phyloP scores from a whole-genome alignment of 2,888 invertebrate genomes.

The Camptogramma bilineatum region DNA sequence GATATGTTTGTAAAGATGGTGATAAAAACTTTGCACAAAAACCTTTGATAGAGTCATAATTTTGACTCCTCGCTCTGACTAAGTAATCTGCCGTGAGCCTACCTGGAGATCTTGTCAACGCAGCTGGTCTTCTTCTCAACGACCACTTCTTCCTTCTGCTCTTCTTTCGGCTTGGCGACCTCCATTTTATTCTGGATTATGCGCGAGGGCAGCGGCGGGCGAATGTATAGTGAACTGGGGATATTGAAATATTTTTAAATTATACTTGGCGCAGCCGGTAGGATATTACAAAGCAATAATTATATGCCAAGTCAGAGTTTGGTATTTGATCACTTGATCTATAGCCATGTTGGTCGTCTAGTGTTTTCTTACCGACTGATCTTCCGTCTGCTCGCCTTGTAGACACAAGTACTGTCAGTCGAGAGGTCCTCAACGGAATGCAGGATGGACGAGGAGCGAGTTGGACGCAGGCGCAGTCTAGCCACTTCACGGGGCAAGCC shows the following conservation, averaged over 20 bases:
- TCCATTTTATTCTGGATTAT: constrained; percentile 66
- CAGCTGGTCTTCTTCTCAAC: constrained; percentile 67
- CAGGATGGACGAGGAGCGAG: constrained; percentile 89
- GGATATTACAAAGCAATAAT: no score
- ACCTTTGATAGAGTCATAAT: no score
- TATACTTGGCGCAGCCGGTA: no score
- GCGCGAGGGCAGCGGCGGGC: constrained; percentile 68
- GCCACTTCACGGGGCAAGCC: constrained; percentile 72
- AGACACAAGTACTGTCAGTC: constrained; percentile 91
- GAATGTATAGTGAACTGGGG: constrained; percentile 76
- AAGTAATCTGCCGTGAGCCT: neutral
- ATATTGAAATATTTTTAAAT: neutral
- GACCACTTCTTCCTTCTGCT: constrained; percentile 60
- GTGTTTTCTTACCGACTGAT: constrained; percentile 77
- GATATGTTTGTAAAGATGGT: no score
- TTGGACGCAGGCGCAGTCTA: constrained; percentile 80
- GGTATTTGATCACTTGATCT: no score
- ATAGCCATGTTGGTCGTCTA: no score
- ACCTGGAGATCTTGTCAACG: constrained; percentile 76
- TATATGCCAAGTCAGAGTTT: no score
- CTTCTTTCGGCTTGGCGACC: constrained; percentile 61
- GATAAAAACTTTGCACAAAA: no score
- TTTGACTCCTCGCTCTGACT: no score
- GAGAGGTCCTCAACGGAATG: constrained; percentile 91
- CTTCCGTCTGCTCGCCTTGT: constrained; percentile 85